phyloP scores from a whole-genome alignment of 2,888 invertebrate species.

The Liodrosophila aerea region DNA sequence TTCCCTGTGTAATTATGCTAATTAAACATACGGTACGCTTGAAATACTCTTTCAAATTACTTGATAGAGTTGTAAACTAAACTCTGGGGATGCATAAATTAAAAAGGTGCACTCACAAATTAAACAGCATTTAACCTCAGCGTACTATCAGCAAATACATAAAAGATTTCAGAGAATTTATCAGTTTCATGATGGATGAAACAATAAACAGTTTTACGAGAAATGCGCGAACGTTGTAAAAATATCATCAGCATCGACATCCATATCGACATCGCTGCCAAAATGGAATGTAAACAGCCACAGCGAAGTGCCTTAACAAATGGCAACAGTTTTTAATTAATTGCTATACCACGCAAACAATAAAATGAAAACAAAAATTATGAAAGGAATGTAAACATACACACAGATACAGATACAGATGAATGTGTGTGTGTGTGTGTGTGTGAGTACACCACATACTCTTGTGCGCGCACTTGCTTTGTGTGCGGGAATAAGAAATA shows the following conservation, averaged over 20 bases:
- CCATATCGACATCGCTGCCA: conserved; percentile 30
- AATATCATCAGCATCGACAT: no score
- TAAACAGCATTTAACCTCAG: no score
- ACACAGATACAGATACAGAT: no score
- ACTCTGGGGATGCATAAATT: background rate
- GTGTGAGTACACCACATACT: conserved; percentile 1
- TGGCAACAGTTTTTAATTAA: conserved; percentile 56
- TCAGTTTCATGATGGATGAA: conserved; percentile 8
- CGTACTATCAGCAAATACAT: no score
- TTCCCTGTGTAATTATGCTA: conserved; percentile 52
- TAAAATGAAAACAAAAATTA: conserved; percentile 38
- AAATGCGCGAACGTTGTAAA: conserved; percentile 34
- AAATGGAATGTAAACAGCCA: conserved; percentile 49
- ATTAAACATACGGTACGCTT: conserved; percentile 50
- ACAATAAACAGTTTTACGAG: conserved; percentile 12
- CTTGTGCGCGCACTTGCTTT: background rate
- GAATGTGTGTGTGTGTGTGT: no score
- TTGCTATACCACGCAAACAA: conserved; percentile 30
- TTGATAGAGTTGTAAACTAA: conserved; percentile 34
- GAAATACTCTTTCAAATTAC: conserved; percentile 47
- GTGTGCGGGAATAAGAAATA: conserved; percentile 34
- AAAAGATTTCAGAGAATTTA: background rate
- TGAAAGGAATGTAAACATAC: conserved; percentile 44
- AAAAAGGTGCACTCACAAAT: no score
- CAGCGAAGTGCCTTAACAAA: conserved; percentile 21